Evolutionary conservation across 2,113 vertebrate species (phyloP).

Genomic region (Dunckerocampus dactyliophorus): DNA sequence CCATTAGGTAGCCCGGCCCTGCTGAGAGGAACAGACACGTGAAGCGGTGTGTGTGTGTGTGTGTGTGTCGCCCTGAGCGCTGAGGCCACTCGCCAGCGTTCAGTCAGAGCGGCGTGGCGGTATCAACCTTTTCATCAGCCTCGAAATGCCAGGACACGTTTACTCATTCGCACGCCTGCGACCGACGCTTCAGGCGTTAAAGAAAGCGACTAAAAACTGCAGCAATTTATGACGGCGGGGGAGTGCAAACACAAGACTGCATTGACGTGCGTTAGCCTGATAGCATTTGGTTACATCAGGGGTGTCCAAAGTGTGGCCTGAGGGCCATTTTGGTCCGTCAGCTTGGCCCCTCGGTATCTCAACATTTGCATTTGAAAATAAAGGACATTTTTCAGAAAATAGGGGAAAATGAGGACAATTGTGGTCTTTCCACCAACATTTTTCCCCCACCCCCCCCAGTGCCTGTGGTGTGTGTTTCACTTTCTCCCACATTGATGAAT

Average conservation of each 20-base stretch:
- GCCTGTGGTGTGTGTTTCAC: no score
- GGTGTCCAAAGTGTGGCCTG: no score
- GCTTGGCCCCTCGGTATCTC: no score
- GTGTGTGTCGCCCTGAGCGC: conserved; percentile 54
- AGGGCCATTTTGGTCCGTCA: no score
- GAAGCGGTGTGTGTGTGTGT: conserved; percentile 14
- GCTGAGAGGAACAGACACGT: conserved; percentile 9
- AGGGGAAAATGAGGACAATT: no score
- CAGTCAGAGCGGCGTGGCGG: conserved; percentile 53
- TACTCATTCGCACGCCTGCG: conserved; percentile 3
- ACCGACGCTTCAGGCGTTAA: not conserved
- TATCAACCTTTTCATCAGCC: conserved; percentile 71
- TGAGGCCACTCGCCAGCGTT: conserved; percentile 58
- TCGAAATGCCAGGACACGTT: conserved; percentile 68
- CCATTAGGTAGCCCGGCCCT: conserved; percentile 28
- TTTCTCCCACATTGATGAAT: no score
- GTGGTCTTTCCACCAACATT: no score
- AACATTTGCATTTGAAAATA: no score
- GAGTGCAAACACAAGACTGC: not conserved
- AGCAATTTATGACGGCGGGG: not conserved
- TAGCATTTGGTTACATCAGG: no score
- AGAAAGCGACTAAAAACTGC: conserved; percentile 5
- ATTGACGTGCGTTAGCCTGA: no score
- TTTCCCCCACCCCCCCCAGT: no score
- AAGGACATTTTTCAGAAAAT: no score